A percentile compares a stretch with the other conserved stretches of the same genome.
Evolutionary conservation across 2,797 vertebrate genomes (phyloP).

Genomic region (Oreortyx pictus): DNA sequence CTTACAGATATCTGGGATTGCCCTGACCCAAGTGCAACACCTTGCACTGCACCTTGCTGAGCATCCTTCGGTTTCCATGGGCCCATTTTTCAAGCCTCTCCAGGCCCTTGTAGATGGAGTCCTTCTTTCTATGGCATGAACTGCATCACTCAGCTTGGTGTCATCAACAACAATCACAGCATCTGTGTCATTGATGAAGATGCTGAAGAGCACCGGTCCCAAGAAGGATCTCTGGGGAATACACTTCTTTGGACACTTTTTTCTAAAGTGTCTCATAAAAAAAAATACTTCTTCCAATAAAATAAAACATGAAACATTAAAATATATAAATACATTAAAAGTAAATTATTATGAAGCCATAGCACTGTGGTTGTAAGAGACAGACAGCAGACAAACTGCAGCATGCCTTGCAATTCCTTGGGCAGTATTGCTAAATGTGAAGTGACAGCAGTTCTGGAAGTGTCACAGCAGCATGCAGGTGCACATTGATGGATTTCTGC

Average conservation of each 20-base stretch:
- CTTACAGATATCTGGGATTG: neutral
- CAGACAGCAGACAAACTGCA: neutral
- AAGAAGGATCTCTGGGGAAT: neutral
- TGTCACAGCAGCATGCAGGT: too few relatives aligned
- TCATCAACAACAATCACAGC: neutral
- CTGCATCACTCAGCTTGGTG: neutral
- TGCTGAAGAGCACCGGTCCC: neutral
- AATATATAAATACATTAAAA: too few relatives aligned
- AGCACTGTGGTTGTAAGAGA: fast-evolving
- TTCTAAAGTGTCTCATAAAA: neutral
- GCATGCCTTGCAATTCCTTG: neutral
- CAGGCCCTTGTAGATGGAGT: neutral
- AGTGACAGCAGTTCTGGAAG: neutral
- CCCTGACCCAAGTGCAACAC: neutral
- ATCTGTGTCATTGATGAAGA: neutral
- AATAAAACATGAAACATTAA: neutral
- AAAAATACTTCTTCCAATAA: neutral
- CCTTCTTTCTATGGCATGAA: neutral
- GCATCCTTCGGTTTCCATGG: neutral
- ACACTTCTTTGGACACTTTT: neutral
- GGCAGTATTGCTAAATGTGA: too few relatives aligned
- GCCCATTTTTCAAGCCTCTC: neutral
- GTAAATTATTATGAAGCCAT: neutral
- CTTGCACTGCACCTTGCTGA: neutral
- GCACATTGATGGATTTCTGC: too few relatives aligned